Evolutionary conservation across 2,113 vertebrate species (phyloP), one percentile per base, ranked within the genome.

Genomic region (Nipponia nippon): DNA sequence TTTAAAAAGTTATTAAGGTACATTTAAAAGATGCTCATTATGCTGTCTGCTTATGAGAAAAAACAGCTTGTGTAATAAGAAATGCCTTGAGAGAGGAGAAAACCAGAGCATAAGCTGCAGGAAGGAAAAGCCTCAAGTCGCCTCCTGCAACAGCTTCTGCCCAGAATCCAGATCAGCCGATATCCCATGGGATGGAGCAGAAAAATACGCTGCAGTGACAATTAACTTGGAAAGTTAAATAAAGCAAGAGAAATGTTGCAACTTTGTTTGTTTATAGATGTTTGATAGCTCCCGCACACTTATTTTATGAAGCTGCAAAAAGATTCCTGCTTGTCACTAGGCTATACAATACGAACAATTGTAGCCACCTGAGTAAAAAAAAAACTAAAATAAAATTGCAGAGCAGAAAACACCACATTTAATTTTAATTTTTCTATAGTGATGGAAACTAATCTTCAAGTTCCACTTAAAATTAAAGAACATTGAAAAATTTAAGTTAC

Each of bases 351-450:
- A 52, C 0, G 1, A 53, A 73, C n/a, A 42, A 53, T 7, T 63
- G 30, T 2, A 65, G 34, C 17, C 59, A 59, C 23, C 6, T 0
- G 2, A 84, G 2, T 12, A 47, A 53, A 50, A 69, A 20, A n/a
- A 58, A 22, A 34, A 6, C 56, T 34, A 26, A 67, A 22, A 12
- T 30, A 11, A 56, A 79, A 84, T 2, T 11, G 29, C 13, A 21
- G 21, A 34, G 14, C 4, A 85, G 19, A 58, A 91, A 87, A 40
- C 4, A 66, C 1, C 0, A 0, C 0, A 9, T 55, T 53, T 71
- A 1, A 61, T 53, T 59, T 63, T 78, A 17, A 7, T 83, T 93
- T 53, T 63, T 38, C 63, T 34, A 6, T 20, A 46, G 13, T 13
- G n/a, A 63, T 13, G 26, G 32, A 66, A 94, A 46, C 9, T 7